A percentile compares a stretch with the other conserved stretches of the same genome.
Conservation (phyloP, 2,113 vertebrate species). For the Okapia johnstoni region DNA sequence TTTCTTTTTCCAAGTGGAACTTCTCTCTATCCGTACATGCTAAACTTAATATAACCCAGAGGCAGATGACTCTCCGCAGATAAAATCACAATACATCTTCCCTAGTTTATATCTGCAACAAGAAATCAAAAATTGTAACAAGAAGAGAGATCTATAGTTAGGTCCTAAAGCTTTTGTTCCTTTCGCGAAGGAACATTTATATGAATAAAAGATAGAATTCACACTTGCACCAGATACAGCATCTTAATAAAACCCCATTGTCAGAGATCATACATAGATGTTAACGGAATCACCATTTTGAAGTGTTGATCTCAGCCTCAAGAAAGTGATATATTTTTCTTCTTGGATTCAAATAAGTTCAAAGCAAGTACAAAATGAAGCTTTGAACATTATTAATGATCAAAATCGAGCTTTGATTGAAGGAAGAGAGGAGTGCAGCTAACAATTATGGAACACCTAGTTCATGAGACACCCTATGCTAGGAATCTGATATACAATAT, state of each 20-base stretch:
- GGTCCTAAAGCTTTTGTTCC: neutral
- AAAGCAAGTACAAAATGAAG: slow-evolving; percentile 8
- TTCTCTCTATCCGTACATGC: neutral
- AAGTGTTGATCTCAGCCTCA: slow-evolving; percentile 55
- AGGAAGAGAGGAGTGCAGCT: neutral
- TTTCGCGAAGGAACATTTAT: slow-evolving; percentile 34
- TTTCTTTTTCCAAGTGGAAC: neutral
- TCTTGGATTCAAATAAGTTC: slow-evolving; percentile 31
- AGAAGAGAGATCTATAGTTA: neutral
- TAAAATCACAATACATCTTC: neutral
- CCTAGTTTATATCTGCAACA: neutral
- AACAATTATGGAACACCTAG: neutral
- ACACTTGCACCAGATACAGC: slow-evolving; percentile 50
- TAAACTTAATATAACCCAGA: neutral
- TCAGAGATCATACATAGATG: slow-evolving; percentile 45
- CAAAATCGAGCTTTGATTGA: neutral
- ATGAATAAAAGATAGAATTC: slow-evolving; percentile 67
- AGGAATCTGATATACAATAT: neutral
- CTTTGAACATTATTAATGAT: neutral
- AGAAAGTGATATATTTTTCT: slow-evolving; percentile 50
- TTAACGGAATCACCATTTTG: slow-evolving; percentile 54
- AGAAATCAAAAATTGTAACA: neutral
- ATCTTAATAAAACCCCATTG: slow-evolving; percentile 55
- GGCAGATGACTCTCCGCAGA: neutral
- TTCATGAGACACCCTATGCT: neutral